Percentiles rank a stretch among this genome's conserved stretches.
Evolutionary conservation across 1,140 invertebrate species (phyloP).

Genomic region (Drosophila sp.): DNA sequence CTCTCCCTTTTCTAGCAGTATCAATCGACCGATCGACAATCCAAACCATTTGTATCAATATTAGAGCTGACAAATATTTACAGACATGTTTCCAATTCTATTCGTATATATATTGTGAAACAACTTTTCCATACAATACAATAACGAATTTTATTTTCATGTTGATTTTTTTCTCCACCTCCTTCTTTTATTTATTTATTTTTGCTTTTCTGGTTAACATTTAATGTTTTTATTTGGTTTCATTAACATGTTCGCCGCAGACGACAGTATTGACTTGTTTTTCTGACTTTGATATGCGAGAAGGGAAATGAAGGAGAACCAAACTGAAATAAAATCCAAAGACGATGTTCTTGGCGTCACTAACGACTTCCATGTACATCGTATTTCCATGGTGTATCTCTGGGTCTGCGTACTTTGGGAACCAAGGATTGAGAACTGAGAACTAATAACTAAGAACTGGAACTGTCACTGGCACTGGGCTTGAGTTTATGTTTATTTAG

Average conservation of each 20-base stretch:
- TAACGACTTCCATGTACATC: conserved; percentile 3
- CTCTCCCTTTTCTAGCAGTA: neutral
- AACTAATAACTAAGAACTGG: neutral
- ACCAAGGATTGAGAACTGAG: neutral
- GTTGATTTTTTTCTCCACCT: conserved; percentile 27
- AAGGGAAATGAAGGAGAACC: conserved; percentile 12
- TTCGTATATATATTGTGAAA: conserved; percentile 60
- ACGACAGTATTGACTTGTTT: conserved; percentile 67
- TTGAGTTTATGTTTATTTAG: conserved; percentile 69
- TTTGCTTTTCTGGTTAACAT: conserved; percentile 55
- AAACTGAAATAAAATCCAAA: conserved; percentile 18
- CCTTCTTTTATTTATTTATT: conserved; percentile 26
- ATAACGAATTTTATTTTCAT: conserved; percentile 45
- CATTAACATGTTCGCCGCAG: conserved; percentile 64
- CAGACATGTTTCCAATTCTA: conserved; percentile 65
- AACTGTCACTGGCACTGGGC: neutral
- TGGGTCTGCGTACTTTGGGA: neutral
- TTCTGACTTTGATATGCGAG: conserved; percentile 39
- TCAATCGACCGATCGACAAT: conserved; percentile 46
- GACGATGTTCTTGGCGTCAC: conserved; percentile 4
- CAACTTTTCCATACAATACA: conserved; percentile 61
- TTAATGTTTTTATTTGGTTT: conserved; percentile 78
- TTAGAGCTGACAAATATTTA: conserved; percentile 68
- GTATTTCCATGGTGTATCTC: conserved; percentile 22
- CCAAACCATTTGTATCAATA: conserved; percentile 75